Evolutionary conservation across 2,888 invertebrate genomes (phyloP).

Genomic region (Metellina segmentata): DNA sequence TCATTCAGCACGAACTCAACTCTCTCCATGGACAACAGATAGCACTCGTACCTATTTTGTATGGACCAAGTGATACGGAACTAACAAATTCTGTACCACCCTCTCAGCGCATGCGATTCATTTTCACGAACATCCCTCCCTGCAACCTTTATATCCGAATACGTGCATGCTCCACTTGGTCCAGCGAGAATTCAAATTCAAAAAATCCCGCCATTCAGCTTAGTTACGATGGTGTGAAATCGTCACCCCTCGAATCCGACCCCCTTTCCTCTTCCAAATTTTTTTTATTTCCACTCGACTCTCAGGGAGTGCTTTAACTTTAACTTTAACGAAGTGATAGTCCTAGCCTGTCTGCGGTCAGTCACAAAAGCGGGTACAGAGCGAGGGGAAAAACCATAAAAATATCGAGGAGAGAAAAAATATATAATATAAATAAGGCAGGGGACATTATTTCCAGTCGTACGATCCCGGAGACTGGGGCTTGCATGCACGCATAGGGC

Average conservation of each 20-base stretch:
- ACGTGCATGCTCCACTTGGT: conserved; percentile 64
- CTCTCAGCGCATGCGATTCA: conserved; percentile 58
- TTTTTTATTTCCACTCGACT: neutral
- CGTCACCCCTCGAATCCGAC: neutral
- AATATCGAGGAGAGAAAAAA: conserved; percentile 37
- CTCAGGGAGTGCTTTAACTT: conserved; percentile 8
- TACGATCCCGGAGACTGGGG: conserved; percentile 11
- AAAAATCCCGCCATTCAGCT: conserved; percentile 65
- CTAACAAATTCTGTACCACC: conserved; percentile 67
- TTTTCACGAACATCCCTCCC: conserved; percentile 66
- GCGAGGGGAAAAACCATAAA: conserved; percentile 16
- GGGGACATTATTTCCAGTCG: conserved; percentile 59
- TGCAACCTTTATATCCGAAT: conserved; percentile 64
- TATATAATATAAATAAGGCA: conserved; percentile 48
- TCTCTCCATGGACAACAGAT: conserved; percentile 27
- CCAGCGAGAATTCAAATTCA: conserved; percentile 55
- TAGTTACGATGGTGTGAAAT: conserved; percentile 73
- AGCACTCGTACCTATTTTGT: conserved; percentile 56
- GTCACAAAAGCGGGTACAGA: conserved; percentile 55
- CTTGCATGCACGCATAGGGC: neutral
- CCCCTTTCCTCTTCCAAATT: conserved; percentile 17
- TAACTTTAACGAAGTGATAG: conserved; percentile 74
- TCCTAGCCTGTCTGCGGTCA: conserved; percentile 62
- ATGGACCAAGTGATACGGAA: conserved; percentile 65
- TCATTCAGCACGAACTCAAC: conserved; percentile 43